Conservation (phyloP, 2,113 vertebrate species). For the Syngnathus floridae region DNA sequence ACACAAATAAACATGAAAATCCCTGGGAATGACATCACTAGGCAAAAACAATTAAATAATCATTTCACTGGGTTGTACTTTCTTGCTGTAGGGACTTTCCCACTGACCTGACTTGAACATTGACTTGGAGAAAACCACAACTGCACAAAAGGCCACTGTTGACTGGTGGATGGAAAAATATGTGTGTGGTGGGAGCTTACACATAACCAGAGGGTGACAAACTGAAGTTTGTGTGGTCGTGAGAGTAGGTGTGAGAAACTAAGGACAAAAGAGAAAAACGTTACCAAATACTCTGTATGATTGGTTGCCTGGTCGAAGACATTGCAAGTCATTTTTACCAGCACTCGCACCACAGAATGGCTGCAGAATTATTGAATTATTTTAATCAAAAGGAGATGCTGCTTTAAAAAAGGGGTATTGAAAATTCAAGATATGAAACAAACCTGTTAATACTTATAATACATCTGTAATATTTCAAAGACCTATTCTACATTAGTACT, state of each 20-base stretch:
- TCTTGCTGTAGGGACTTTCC: constrained; percentile 22
- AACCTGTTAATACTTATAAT: constrained; percentile 59
- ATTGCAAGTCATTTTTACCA: not conserved
- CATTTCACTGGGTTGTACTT: constrained; percentile 37
- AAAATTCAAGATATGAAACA: constrained; percentile 45
- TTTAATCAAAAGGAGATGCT: constrained; percentile 60
- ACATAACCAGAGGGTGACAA: constrained; percentile 9
- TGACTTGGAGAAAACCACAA: constrained; percentile 23
- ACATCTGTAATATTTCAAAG: constrained; percentile 62
- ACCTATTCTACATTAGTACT: constrained; percentile 44
- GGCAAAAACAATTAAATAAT: constrained; percentile 43
- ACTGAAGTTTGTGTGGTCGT: constrained; percentile 14
- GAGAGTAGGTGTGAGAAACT: constrained; percentile 15
- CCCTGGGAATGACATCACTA: constrained; percentile 15
- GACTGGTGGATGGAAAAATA: constrained; percentile 14
- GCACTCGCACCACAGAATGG: not conserved
- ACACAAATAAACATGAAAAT: constrained; percentile 35
- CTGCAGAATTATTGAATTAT: constrained; percentile 12
- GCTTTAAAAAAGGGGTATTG: constrained; percentile 31
- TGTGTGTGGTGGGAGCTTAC: constrained; percentile 17
- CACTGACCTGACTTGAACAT: constrained; percentile 14
- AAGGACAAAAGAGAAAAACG: not conserved
- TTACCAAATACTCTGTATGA: no score
- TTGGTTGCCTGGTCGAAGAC: no score
- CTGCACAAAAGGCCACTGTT: constrained; percentile 28